Conservation (phyloP, 1,140 invertebrate genomes). For the Dufourea novaeangliae region DNA sequence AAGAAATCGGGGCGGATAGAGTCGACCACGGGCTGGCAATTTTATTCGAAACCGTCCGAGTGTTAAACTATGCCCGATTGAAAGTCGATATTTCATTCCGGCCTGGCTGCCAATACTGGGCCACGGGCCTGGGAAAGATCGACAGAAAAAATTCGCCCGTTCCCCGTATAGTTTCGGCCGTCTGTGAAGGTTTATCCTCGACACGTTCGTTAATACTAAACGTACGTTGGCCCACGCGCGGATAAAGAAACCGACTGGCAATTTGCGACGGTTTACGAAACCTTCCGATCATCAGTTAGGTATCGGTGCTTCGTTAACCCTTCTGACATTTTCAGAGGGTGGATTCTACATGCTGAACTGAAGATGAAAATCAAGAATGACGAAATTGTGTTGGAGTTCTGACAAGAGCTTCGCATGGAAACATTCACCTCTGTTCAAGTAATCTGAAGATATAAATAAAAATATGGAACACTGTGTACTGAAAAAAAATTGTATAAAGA, state of each 20-base stretch:
- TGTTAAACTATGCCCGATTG: constrained; percentile 70
- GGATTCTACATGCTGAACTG: no score
- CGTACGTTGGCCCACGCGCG: no score
- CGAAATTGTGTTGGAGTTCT: no score
- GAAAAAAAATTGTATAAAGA: no score
- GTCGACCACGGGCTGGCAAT: constrained; percentile 55
- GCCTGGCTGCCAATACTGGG: constrained; percentile 54
- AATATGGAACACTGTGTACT: no score
- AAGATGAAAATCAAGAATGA: no score
- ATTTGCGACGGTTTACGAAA: background rate
- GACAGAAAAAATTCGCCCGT: constrained; percentile 53
- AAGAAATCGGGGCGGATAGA: constrained; percentile 39
- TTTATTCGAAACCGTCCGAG: constrained; percentile 68
- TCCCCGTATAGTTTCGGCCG: background rate
- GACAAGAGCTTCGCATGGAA: no score
- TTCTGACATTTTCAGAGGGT: no score
- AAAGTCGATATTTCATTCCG: constrained; percentile 71
- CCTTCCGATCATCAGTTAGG: background rate
- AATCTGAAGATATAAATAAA: no score
- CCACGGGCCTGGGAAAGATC: constrained; percentile 36
- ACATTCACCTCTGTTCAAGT: no score
- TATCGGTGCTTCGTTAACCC: constrained; percentile 4
- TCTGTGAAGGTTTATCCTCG: background rate
- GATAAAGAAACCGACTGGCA: background rate
- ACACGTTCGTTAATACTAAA: no score